Conservation (phyloP, 2,888 invertebrate genomes). For the Euplexia lucipara region DNA sequence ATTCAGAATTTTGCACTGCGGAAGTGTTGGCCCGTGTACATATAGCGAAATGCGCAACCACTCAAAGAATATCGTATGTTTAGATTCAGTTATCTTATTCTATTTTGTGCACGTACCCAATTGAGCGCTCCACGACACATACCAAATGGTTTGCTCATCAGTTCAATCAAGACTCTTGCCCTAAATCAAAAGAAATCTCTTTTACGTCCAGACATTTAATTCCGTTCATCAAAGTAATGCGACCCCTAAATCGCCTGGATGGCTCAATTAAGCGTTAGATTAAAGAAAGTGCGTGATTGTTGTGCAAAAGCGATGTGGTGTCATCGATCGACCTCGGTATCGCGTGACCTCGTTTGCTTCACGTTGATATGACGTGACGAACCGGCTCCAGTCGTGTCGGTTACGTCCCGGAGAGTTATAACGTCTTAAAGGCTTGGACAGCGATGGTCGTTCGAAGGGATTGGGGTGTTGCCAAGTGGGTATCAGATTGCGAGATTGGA, state of each 20-base stretch:
- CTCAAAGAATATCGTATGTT: conserved; percentile 20
- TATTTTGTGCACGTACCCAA: conserved; percentile 11
- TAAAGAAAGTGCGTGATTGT: conserved; percentile 67
- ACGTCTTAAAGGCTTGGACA: conserved; percentile 23
- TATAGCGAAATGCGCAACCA: conserved; percentile 26
- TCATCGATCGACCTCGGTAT: conserved; percentile 66
- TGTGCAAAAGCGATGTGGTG: conserved; percentile 55
- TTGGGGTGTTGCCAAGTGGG: conserved; percentile 26
- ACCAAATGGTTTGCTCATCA: conserved; percentile 21
- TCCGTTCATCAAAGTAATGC: conserved; percentile 45
- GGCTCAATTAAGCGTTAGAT: conserved; percentile 60
- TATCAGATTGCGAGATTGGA: conserved; percentile 55
- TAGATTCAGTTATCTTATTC: conserved; percentile 18
- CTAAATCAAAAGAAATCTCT: conserved; percentile 46
- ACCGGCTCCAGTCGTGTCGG: conserved; percentile 24
- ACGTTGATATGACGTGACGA: conserved; percentile 35
- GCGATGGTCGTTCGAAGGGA: conserved; percentile 21
- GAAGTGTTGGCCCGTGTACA: conserved; percentile 26
- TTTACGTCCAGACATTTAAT: conserved; percentile 45
- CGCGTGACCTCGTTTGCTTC: conserved; percentile 56
- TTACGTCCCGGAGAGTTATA: conserved; percentile 26
- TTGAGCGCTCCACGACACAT: conserved; percentile 5
- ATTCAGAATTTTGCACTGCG: conserved; percentile 34
- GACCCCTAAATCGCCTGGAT: conserved; percentile 50
- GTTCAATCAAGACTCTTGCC: conserved; percentile 24